Evolutionary conservation across 2,797 vertebrate genomes (phyloP).

Genomic region (Caiman crocodilus): DNA sequence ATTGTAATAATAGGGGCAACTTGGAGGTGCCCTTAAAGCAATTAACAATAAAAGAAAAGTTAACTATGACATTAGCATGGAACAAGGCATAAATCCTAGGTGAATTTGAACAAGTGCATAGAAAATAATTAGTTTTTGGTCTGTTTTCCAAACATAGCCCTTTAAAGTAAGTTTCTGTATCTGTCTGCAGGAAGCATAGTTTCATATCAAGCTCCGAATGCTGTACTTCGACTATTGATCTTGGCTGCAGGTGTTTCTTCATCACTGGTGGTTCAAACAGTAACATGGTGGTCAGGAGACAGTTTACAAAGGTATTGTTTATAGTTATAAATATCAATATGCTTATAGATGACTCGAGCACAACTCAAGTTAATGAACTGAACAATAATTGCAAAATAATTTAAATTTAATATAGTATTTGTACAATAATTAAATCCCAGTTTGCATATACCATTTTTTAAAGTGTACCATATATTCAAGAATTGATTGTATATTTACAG

Average conservation of each 20-base stretch:
- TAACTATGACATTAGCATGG: neutral
- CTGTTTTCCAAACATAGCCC: neutral
- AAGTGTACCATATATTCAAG: neutral
- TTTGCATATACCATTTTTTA: neutral
- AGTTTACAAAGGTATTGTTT: conserved; percentile 78
- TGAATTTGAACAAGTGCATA: neutral
- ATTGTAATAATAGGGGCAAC: neutral
- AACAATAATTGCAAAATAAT: neutral
- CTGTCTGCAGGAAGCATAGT: conserved; percentile 74
- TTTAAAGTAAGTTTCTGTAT: conserved; percentile 23
- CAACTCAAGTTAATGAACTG: neutral
- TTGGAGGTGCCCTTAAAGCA: neutral
- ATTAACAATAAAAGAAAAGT: neutral
- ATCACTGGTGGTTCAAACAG: conserved; percentile 76
- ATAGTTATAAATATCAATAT: neutral
- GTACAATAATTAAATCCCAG: neutral
- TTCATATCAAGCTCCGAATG: conserved; percentile 75
- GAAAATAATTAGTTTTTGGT: neutral
- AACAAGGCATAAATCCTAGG: neutral
- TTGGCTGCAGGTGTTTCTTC: conserved; percentile 78
- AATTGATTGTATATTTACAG: conserved; percentile 55
- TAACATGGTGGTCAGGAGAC: conserved; percentile 82
- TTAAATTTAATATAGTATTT: neutral
- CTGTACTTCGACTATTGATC: conserved; percentile 67
- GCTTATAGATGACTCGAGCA: neutral